phyloP scores from a whole-genome alignment of 2,888 invertebrate species.

The Tillus elongatus region DNA sequence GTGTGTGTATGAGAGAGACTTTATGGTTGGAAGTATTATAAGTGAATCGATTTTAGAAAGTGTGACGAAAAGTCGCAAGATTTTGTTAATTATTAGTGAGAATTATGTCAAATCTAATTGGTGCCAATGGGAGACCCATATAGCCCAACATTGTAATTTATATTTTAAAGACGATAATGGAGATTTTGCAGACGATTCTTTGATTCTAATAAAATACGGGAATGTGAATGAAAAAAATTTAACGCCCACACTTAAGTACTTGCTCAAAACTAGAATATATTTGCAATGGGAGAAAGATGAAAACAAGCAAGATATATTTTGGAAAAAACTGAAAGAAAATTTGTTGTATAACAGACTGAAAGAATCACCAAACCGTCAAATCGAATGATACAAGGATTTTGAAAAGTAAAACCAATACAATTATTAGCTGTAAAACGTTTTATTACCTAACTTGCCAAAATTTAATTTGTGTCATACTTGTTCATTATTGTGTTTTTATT shows the following conservation, averaged over 20 bases:
- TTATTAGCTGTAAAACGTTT: too few species aligned
- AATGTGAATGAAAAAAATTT: slow-evolving; percentile 48
- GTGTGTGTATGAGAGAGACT: too few species aligned
- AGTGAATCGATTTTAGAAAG: slow-evolving; percentile 57
- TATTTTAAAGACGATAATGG: slow-evolving; percentile 46
- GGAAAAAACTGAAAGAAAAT: slow-evolving; percentile 34
- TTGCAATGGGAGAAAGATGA: slow-evolving; percentile 52
- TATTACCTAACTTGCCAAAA: too few species aligned
- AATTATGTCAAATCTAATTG: slow-evolving; percentile 62
- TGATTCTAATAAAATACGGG: slow-evolving; percentile 55
- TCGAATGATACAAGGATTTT: too few species aligned
- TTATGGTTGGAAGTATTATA: slow-evolving; percentile 53
- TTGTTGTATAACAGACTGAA: too few species aligned
- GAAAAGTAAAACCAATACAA: too few species aligned
- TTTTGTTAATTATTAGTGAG: slow-evolving; percentile 58
- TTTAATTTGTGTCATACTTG: too few species aligned
- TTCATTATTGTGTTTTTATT: too few species aligned
- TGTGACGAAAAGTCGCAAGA: slow-evolving; percentile 54
- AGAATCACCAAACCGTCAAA: too few species aligned
- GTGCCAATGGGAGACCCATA: slow-evolving; percentile 62
- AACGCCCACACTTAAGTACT: slow-evolving; percentile 51
- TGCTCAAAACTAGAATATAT: too few species aligned
- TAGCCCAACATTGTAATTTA: slow-evolving; percentile 56
- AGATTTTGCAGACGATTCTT: slow-evolving; percentile 47
- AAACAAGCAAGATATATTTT: slow-evolving; percentile 34